phyloP scores from a whole-genome alignment of 2,113 vertebrate species.

The Ceyx cyanopectus region DNA sequence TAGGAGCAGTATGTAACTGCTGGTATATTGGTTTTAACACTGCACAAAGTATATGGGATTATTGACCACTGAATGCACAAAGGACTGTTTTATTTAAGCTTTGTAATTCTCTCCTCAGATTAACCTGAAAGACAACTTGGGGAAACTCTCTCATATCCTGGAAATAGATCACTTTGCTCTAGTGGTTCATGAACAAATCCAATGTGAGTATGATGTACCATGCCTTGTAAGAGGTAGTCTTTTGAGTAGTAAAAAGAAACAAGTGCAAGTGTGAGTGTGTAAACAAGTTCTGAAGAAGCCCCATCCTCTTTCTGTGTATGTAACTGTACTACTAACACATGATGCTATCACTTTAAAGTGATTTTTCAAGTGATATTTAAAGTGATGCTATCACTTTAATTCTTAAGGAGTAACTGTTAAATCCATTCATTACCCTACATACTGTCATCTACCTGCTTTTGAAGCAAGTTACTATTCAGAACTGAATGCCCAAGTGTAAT shows the following conservation, averaged over 20 bases:
- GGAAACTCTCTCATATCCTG: conserved; percentile 89
- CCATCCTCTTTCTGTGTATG: background rate
- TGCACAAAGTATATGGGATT: accelerated
- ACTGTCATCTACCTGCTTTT: background rate
- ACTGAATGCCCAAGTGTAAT: background rate
- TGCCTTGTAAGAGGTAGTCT: background rate
- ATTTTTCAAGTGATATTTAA: no score
- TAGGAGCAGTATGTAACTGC: background rate
- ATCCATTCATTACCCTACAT: background rate
- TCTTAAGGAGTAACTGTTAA: background rate
- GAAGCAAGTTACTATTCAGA: background rate
- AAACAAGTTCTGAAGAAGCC: background rate
- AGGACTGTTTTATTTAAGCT: background rate
- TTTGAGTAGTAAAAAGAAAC: background rate
- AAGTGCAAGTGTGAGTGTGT: background rate
- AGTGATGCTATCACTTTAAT: background rate
- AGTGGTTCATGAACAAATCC: conserved; percentile 94
- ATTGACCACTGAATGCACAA: background rate
- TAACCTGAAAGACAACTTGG: conserved; percentile 86
- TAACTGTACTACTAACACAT: background rate
- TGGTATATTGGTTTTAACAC: background rate
- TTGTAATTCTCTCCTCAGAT: conserved; percentile 77
- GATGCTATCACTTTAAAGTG: background rate
- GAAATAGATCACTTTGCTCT: conserved; percentile 94
- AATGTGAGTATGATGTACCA: conserved; percentile 83